Evolutionary conservation across 2,888 invertebrate genomes (phyloP).

Genomic region (Hirtodrosophila histrioides): DNA sequence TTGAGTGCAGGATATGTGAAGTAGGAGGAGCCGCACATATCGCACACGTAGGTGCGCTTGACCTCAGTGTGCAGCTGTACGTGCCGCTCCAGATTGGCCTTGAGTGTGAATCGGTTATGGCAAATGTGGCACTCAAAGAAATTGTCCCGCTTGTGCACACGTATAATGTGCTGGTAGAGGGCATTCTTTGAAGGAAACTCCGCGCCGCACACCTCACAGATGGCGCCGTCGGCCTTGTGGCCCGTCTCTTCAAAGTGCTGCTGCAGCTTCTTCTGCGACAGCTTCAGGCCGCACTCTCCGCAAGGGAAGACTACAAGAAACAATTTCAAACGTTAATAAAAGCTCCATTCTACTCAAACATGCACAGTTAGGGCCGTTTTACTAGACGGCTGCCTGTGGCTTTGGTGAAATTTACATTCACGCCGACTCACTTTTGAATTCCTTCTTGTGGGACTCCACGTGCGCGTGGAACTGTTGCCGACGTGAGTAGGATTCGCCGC

Average conservation of each 20-base stretch:
- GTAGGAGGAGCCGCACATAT: conserved; percentile 84
- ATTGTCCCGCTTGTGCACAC: conserved; percentile 84
- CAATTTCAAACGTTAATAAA: neutral
- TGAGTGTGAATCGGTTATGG: conserved; percentile 84
- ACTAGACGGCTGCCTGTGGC: conserved; percentile 7
- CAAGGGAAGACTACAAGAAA: conserved; percentile 81
- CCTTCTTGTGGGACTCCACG: conserved; percentile 84
- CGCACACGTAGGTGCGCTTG: conserved; percentile 84
- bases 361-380: neutral
- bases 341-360: neutral
- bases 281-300: conserved; percentile 83
- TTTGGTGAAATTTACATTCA: conserved; percentile 81
- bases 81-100: conserved; percentile 84
- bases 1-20: conserved; percentile 84
- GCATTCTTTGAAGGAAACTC: conserved; percentile 83
- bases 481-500: conserved; percentile 84
- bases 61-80: conserved; percentile 84
- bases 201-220: conserved; percentile 84
- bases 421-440: conserved; percentile 84
- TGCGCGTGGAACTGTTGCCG: conserved; percentile 84
- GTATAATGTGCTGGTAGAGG: conserved; percentile 84
- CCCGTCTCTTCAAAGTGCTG: conserved; percentile 84
- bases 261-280: conserved; percentile 83
- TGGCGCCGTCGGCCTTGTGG: conserved; percentile 84
- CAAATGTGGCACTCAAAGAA: conserved; percentile 84